Percentiles rank a stretch among this genome's conserved stretches.
Conservation (phyloP, 2,113 vertebrate species). For the Phyllostomus hastatus region DNA sequence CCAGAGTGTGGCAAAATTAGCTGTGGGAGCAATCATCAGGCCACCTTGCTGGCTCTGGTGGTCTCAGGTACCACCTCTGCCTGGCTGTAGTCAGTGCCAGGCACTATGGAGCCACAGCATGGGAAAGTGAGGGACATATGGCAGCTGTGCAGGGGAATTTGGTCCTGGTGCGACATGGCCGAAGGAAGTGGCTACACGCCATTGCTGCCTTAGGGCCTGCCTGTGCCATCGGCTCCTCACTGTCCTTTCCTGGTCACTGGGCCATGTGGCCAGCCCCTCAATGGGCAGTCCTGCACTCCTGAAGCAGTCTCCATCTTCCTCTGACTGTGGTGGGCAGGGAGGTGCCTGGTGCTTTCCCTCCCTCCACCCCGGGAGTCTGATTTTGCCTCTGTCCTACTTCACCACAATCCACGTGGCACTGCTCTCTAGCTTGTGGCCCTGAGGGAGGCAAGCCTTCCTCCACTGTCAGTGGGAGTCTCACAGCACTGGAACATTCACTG, state of each 20-base stretch:
- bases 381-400: background rate
- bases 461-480: background rate
- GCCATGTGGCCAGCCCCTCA: background rate
- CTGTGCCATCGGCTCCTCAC: background rate
- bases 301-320: background rate
- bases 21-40: background rate
- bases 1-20: background rate
- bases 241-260: background rate
- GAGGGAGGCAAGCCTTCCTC: background rate
- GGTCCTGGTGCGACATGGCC: background rate
- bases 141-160: background rate
- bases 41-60: background rate
- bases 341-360: background rate
- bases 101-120: background rate
- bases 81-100: background rate
- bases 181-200: background rate
- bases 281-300: background rate
- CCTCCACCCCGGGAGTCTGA: background rate
- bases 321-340: background rate
- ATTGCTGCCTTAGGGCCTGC: background rate
- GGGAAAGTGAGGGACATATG: background rate
- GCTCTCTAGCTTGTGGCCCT: background rate
- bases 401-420: background rate
- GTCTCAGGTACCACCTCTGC: background rate
- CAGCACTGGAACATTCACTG: background rate